These are phyloP conservation scores for Bombus turneri DNA, from an alignment of 1,140 invertebrate species.

Conservation along the genomic window DNA sequence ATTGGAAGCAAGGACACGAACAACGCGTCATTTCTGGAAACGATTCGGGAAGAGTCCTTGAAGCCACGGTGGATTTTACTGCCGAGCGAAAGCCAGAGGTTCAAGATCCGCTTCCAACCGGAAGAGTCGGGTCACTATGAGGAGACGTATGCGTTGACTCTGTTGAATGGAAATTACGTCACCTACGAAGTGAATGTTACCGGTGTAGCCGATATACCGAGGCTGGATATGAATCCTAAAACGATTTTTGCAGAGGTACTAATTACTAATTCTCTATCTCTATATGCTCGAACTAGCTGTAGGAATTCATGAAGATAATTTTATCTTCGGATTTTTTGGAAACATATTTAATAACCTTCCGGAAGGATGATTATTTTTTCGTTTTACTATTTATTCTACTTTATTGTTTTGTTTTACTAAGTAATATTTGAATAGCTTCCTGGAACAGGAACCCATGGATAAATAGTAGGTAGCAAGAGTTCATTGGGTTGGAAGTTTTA, in stretches of 20 bases:
- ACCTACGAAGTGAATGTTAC: slow-evolving; percentile 62
- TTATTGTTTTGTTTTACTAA: not conserved
- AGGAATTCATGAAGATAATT: too few species aligned
- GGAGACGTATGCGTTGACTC: slow-evolving; percentile 60
- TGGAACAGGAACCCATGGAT: not conserved
- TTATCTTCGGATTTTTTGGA: not conserved
- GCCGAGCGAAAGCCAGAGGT: slow-evolving; percentile 63
- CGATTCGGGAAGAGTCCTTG: slow-evolving; percentile 48
- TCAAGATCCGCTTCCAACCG: slow-evolving; percentile 69
- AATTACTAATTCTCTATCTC: too few species aligned
- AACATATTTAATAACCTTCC: not conserved
- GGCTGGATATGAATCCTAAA: slow-evolving; percentile 65
- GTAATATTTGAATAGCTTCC: not conserved
- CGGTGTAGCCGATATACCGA: slow-evolving; percentile 68
- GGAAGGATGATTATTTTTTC: not conserved
- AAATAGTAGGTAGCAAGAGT: too few species aligned
- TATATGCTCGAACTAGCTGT: not conserved
- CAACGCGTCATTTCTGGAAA: not conserved
- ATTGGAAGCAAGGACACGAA: slow-evolving; percentile 10
- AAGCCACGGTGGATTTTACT: slow-evolving; percentile 68
- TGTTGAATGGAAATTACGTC: slow-evolving; percentile 51
- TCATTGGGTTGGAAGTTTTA: too few species aligned
- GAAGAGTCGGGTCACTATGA: slow-evolving; percentile 57
- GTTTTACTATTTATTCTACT: too few species aligned
- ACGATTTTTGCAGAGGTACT: slow-evolving; percentile 58